Evolutionary conservation across 2,797 vertebrate species (phyloP).

Genomic region (Gymnothorax javanicus): DNA sequence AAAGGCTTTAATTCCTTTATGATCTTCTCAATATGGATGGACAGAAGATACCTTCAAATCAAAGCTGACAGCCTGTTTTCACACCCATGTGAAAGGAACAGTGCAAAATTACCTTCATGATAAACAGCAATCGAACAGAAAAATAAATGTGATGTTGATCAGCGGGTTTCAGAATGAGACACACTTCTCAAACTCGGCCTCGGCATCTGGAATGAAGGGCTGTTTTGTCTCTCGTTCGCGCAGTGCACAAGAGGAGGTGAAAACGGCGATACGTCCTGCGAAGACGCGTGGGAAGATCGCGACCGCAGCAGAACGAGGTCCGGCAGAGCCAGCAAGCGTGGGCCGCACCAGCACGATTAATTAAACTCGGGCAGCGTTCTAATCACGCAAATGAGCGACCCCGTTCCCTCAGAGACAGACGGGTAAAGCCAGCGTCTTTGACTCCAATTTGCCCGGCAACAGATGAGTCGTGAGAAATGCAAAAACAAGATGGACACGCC

Average conservation of each 20-base stretch:
- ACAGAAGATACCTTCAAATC: no score
- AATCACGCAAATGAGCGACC: neutral
- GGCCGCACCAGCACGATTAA: conserved; percentile 23
- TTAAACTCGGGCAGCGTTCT: conserved; percentile 31
- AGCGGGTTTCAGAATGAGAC: neutral
- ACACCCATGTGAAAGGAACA: no score
- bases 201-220: conserved; percentile 28
- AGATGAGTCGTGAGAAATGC: neutral
- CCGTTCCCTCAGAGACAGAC: neutral
- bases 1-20: no score
- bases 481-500: neutral
- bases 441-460: neutral
- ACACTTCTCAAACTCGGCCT: conserved; percentile 10
- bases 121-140: no score
- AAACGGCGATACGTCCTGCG: conserved; percentile 32
- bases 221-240: neutral
- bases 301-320: conserved; percentile 37
- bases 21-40: no score
- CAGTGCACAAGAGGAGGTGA: conserved; percentile 11
- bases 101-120: no score
- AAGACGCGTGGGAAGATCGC: conserved; percentile 35
- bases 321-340: neutral
- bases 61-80: no score
- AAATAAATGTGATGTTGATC: neutral
- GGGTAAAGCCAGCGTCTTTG: neutral